These are phyloP conservation scores for Pteropus alecto DNA, from an alignment of 2,113 vertebrate genomes.

Conservation along the genomic window DNA sequence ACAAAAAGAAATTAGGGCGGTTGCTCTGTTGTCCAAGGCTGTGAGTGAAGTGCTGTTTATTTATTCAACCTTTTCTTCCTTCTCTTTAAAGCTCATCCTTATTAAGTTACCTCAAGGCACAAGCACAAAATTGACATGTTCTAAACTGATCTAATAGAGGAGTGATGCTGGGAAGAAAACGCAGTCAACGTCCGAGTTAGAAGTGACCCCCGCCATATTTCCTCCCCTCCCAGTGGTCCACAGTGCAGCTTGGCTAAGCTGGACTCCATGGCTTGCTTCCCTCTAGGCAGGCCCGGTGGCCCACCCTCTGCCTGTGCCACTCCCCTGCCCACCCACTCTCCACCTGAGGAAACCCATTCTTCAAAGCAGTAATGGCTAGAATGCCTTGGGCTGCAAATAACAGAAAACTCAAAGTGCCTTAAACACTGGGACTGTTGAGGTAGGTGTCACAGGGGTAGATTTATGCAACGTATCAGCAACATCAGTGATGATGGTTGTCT, in stretches of 20 bases:
- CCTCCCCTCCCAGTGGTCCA: background rate
- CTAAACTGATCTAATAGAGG: background rate
- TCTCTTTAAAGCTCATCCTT: background rate
- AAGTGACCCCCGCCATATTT: background rate
- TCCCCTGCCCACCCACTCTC: background rate
- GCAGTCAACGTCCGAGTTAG: background rate
- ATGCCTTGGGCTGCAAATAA: background rate
- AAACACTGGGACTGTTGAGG: background rate
- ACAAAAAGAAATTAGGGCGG: conserved; percentile 72
- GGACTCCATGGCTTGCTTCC: background rate
- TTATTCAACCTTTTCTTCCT: background rate
- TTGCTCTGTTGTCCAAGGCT: conserved; percentile 57
- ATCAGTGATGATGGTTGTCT: rapidly evolving
- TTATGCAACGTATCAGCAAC: background rate
- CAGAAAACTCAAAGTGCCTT: background rate
- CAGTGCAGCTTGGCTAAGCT: background rate
- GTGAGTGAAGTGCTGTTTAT: conserved; percentile 19
- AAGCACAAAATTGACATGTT: background rate
- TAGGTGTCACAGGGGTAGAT: rapidly evolving
- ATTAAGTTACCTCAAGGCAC: background rate
- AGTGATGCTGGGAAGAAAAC: background rate
- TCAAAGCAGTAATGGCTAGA: background rate
- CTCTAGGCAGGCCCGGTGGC: rapidly evolving
- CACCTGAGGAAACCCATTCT: background rate
- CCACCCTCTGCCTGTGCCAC: background rate